A percentile compares a stretch with the other conserved stretches of the same genome.
These are phyloP conservation scores for Arenicola marina DNA, from an alignment of 2,888 invertebrate genomes.

Conservation along the genomic window DNA sequence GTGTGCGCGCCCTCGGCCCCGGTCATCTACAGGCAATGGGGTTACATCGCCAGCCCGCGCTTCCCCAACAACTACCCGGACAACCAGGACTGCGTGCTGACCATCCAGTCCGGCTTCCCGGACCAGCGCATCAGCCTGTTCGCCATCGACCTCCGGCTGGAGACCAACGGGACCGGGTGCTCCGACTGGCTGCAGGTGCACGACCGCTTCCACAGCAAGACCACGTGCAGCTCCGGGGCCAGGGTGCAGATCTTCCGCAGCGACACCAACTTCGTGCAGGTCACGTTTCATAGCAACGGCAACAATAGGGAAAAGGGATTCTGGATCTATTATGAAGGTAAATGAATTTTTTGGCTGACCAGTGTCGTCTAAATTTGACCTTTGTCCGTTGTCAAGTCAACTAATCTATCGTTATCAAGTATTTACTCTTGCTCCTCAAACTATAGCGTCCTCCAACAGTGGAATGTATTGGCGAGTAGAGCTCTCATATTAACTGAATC, in stretches of 20 bases:
- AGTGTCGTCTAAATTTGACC: too few relatives aligned
- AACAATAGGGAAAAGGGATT: constrained; percentile 46
- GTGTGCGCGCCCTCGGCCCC: too few relatives aligned
- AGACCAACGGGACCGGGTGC: constrained; percentile 42
- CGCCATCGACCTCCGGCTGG: constrained; percentile 50
- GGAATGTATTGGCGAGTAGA: too few relatives aligned
- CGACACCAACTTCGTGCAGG: constrained; percentile 39
- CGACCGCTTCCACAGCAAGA: constrained; percentile 42
- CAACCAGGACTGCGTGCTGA: constrained; percentile 36
- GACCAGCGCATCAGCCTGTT: constrained; percentile 45
- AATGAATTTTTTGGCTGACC: too few relatives aligned
- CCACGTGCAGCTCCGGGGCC: constrained; percentile 45
- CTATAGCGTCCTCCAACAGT: too few relatives aligned
- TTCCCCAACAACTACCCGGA: constrained; percentile 46
- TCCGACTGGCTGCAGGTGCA: constrained; percentile 47
- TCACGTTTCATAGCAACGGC: constrained; percentile 38
- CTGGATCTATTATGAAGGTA: constrained; percentile 57
- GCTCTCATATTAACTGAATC: too few relatives aligned
- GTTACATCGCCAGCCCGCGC: constrained; percentile 47
- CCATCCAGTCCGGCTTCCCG: constrained; percentile 36
- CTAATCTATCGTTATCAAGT: neutral
- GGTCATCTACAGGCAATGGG: too few relatives aligned
- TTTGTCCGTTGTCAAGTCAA: too few relatives aligned
- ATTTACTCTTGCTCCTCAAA: neutral
- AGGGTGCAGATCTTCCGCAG: constrained; percentile 40